Base-by-base conservation (phyloP, 2,888 invertebrate species). In the Drosophila tanythrix region DNA sequence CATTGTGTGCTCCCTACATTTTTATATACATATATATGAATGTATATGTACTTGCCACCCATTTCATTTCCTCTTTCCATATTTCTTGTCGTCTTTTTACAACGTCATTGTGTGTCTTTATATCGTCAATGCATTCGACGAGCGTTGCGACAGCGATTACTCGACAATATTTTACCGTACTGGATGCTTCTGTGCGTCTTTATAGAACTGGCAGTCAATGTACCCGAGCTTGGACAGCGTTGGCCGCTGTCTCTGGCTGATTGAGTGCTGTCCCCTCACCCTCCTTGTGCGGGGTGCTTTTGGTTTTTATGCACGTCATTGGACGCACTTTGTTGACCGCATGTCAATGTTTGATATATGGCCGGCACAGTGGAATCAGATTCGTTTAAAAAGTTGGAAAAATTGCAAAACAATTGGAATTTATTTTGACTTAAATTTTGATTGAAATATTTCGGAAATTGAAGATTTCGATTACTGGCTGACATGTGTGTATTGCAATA, bases 271-370 rank as follows among this genome's bases (percentile, higher is more conserved):
- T 74, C 51, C 66, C 31, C 69, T 70, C 57, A 18, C 8, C 15
- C 67, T 40, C n/a, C 40, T 38, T 61, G 48, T 62, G 46, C 15
- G 25, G 59, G 66, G 55, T 80, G 71, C 68, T 18, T 67, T 69
- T 75, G 74, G 68, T 75, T 83, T 88, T 86, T 86, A 90, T 90
- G 87, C 89, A 88, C 90, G 85, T 90, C 85, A 86, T 90, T 86
- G 85, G 75, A 86, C 90, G 85, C 90, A 86, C 90, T 86, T 90
- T 90, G 82, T 83, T 89, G 89, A 87, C 87, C 87, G 82, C 87
- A 89, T 70, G 87, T 87, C 90, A 89, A 89, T 90, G 76, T 57
- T 76, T 81, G 90, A 86, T 83, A 79, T 70, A 85, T 76, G 71
- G 48, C 72, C 21, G 52, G 11, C 25, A 90, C 87, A 72, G 87